These are phyloP conservation scores for Taenioides sp. DNA, from an alignment of 2,797 vertebrate species.

Conservation along the genomic window DNA sequence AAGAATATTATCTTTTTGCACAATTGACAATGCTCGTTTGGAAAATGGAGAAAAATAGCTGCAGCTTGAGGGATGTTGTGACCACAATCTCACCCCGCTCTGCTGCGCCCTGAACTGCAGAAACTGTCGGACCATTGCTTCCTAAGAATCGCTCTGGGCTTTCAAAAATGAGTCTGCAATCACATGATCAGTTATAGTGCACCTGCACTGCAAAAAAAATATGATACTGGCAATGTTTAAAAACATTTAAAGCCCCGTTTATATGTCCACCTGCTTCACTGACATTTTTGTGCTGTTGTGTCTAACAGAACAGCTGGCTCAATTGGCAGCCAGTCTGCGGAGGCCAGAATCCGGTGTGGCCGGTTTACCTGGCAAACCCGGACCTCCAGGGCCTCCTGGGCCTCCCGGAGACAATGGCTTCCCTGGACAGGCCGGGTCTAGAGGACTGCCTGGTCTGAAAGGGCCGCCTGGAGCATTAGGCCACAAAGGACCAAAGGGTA, in stretches of 20 bases:
- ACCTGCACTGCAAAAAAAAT: constrained; percentile 13
- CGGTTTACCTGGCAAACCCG: constrained; percentile 91
- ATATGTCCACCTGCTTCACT: constrained; percentile 16
- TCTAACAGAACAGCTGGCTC: constrained; percentile 90
- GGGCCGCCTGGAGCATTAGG: constrained; percentile 88
- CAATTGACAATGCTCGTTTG: constrained; percentile 46
- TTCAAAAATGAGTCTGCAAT: constrained; percentile 28
- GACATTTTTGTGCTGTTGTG: constrained; percentile 21
- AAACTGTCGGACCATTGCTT: constrained; percentile 22
- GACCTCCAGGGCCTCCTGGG: constrained; percentile 87
- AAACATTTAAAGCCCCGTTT: neutral
- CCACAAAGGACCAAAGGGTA: constrained; percentile 92
- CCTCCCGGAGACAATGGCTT: constrained; percentile 90
- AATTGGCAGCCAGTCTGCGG: constrained; percentile 92
- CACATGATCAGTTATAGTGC: constrained; percentile 25
- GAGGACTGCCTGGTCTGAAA: constrained; percentile 95
- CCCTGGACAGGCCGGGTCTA: constrained; percentile 88
- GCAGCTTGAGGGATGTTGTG: constrained; percentile 42
- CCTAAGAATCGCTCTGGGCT: constrained; percentile 27
- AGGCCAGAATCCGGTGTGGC: constrained; percentile 90
- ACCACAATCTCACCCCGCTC: constrained; percentile 50
- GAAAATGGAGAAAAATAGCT: constrained; percentile 44
- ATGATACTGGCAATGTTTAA: constrained; percentile 13
- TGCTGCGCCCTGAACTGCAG: constrained; percentile 31
- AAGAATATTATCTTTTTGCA: constrained; percentile 56